Conservation (phyloP, 1,140 invertebrate species). For the Tetramorium simillimum region DNA sequence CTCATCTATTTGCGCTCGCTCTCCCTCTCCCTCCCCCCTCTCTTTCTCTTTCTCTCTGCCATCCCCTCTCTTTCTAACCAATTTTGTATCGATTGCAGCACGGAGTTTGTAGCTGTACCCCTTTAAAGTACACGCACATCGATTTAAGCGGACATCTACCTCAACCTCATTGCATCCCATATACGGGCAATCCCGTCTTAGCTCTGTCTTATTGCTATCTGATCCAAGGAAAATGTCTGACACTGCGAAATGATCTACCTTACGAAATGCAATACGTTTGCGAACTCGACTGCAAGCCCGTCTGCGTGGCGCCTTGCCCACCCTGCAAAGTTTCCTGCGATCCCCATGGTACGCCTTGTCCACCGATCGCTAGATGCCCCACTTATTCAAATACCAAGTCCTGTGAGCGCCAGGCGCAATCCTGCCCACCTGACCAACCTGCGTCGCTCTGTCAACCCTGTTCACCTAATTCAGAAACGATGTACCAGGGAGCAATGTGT, state of each 20-base stretch:
- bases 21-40: not conserved
- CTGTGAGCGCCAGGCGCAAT: constrained; percentile 57
- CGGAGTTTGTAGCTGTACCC: constrained; percentile 78
- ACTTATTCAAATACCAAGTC: constrained; percentile 4
- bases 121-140: constrained; percentile 82
- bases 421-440: not conserved
- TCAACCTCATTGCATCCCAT: constrained; percentile 66
- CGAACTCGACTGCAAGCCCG: constrained; percentile 74
- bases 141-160: constrained; percentile 76
- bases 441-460: constrained; percentile 9
- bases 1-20: constrained; percentile 40
- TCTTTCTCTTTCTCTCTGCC: not conserved
- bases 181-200: constrained; percentile 79
- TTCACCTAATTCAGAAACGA: constrained; percentile 42
- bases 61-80: not conserved
- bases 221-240: constrained; percentile 81
- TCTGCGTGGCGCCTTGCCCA: constrained; percentile 68
- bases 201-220: constrained; percentile 80
- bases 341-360: constrained; percentile 19
- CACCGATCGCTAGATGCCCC: constrained; percentile 18
- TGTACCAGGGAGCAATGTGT: constrained; percentile 69
- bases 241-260: constrained; percentile 72
- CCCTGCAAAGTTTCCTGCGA: constrained; percentile 62
- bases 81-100: constrained; percentile 77
- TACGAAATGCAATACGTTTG: constrained; percentile 77